These are phyloP conservation scores for Aphyosemion australe DNA, from an alignment of 2,113 vertebrate species.

Conservation along the genomic window DNA sequence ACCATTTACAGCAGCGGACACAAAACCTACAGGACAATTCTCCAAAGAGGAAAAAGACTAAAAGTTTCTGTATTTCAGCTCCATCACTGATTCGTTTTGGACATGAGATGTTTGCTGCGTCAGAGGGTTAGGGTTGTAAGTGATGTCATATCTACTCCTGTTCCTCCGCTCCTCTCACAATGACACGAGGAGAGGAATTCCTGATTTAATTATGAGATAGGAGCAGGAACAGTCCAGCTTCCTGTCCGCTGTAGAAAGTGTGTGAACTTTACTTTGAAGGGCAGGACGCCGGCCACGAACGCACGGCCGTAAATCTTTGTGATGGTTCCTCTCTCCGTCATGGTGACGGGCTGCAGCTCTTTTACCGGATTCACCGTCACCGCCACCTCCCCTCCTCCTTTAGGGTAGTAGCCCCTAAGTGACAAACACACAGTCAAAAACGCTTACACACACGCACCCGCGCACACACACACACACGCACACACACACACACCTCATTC, in stretches of 20 bases:
- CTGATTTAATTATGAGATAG: too few species aligned
- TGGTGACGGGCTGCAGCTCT: conserved; percentile 85
- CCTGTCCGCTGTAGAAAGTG: too few species aligned
- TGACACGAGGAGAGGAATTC: too few species aligned
- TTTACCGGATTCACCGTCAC: conserved; percentile 87
- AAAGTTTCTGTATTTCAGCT: too few species aligned
- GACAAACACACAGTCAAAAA: conserved; percentile 9
- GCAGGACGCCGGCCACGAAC: conserved; percentile 92
- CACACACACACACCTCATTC: conserved; percentile 83
- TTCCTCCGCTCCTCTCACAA: too few species aligned
- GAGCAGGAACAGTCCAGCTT: too few species aligned
- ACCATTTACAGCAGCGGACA: neutral
- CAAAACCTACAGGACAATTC: neutral
- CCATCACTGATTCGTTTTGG: too few species aligned
- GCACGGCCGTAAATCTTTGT: conserved; percentile 94
- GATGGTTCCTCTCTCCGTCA: conserved; percentile 91
- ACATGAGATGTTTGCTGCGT: too few species aligned
- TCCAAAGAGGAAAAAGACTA: too few species aligned
- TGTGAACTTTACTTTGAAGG: conserved; percentile 85
- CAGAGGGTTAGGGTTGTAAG: too few species aligned
- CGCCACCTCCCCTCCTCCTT: conserved; percentile 91
- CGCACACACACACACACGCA: neutral
- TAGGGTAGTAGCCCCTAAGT: conserved; percentile 94
- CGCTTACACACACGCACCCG: too few species aligned
- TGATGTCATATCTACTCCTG: too few species aligned